phyloP scores from a whole-genome alignment of 2,888 invertebrate species.

The Arrhopalites spinosus region DNA sequence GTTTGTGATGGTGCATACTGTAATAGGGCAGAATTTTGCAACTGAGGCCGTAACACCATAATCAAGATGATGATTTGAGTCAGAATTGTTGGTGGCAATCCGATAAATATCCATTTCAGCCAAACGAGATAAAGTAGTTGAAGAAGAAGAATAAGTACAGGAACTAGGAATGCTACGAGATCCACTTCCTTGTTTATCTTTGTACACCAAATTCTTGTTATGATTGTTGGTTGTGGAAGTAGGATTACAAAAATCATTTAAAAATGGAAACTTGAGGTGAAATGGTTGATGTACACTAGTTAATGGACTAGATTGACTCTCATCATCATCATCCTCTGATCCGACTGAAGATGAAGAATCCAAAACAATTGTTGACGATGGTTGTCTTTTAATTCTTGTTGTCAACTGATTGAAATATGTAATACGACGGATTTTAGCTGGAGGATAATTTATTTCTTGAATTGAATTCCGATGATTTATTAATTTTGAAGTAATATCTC shows the following conservation, averaged over 20 bases:
- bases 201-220: neutral
- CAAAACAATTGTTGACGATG: slow-evolving; percentile 20
- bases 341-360: slow-evolving; percentile 9
- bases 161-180: neutral
- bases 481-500: neutral
- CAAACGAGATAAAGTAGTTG: neutral
- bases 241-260: neutral
- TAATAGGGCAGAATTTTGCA: slow-evolving; percentile 39
- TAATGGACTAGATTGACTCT: neutral
- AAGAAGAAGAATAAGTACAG: neutral
- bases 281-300: neutral
- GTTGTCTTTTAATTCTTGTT: neutral
- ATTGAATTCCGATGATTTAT: slow-evolving; percentile 3
- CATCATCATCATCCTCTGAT: slow-evolving; percentile 15
- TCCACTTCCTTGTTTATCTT: neutral
- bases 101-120: neutral
- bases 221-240: neutral
- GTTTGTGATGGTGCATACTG: slow-evolving; percentile 35
- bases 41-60: slow-evolving; percentile 9
- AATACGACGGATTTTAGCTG: slow-evolving; percentile 36
- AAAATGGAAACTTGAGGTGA: neutral
- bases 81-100: neutral
- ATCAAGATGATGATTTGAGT: neutral
- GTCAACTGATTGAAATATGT: slow-evolving; percentile 2
- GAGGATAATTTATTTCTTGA: slow-evolving; percentile 32